These are phyloP conservation scores for Syngnathus rostellatus DNA, from an alignment of 2,797 vertebrate genomes.

Conservation along the genomic window DNA sequence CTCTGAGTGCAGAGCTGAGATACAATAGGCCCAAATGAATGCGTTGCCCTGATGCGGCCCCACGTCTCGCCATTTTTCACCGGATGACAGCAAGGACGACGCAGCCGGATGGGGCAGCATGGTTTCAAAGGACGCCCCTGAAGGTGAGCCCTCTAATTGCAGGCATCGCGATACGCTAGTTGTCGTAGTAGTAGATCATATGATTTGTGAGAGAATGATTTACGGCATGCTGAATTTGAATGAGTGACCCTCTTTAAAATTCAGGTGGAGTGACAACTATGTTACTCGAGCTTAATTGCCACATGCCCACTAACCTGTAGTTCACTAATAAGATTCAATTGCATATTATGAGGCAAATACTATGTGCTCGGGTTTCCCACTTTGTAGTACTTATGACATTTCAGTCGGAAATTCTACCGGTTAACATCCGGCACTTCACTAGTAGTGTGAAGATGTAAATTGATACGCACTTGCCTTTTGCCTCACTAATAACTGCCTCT, in stretches of 20 bases:
- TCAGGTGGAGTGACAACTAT: background rate
- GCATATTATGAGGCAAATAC: too few species aligned
- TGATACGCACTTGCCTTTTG: too few species aligned
- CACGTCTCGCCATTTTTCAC: constrained; percentile 48
- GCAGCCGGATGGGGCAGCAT: constrained; percentile 67
- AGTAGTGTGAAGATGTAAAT: too few species aligned
- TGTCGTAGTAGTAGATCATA: background rate
- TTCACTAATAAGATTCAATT: too few species aligned
- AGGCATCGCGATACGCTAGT: constrained; percentile 6
- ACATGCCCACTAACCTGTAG: too few species aligned
- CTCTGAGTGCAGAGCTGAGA: constrained; percentile 44
- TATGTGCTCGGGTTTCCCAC: too few species aligned
- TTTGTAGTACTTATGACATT: too few species aligned
- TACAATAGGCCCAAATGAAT: constrained; percentile 48
- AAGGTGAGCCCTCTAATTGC: constrained; percentile 61
- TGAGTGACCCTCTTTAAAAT: constrained; percentile 14
- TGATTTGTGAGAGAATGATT: background rate
- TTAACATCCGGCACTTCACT: too few species aligned
- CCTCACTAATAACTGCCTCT: too few species aligned
- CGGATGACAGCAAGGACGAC: constrained; percentile 45
- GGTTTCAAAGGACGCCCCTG: constrained; percentile 67
- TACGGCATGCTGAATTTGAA: constrained; percentile 10
- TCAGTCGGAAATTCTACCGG: too few species aligned
- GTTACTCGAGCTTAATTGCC: too few species aligned
- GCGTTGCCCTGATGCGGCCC: constrained; percentile 34